Base-by-base conservation (phyloP, 2,113 vertebrate genomes). In the Sinocyclocheilus grahami region DNA sequence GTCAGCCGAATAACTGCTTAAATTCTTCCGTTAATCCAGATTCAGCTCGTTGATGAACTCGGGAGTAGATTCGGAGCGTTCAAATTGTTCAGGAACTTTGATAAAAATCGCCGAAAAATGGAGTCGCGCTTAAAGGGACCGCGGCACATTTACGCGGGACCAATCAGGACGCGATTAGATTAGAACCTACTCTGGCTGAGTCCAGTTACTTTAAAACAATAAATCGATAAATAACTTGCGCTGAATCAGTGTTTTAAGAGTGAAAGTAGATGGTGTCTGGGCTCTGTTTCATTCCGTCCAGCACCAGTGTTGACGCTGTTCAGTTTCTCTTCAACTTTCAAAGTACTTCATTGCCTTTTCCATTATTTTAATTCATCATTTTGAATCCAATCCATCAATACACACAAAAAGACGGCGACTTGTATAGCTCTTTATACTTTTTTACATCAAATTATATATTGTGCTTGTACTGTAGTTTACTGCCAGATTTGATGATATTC, bases 111-210 rank as follows among this genome's bases (percentile, higher is more conserved):
- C 39, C 0, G 11, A 48, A 53, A 82, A 33, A 82, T 82, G 63
- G 80, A 69, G 80, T 67, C 39, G 4, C 76, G 14, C 7, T 82
- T 82, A 82, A 82, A 82, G 80, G 80, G 65, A n/a, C 80, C 80
- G 63, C 80, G 0, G 3, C 42, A 33, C 63, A 33, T 53, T 82
- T 22, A 69, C n/a, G 22, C 42, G 12, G 12, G 4, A 0, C 33
- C 27, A 22, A 62, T 2, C 33, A 16, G 14, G 16, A 80, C 58
- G 22, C 9, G 9, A 72, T 1, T 42, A 6, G 22, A 24, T 14
- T 14, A 14, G 20, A 75, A 11, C 69, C 67, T 30, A 16, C 13
- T 33, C 0, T 67, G 0, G 27, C 2, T 71, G 33, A 72, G 9
- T 8, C 11, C 4, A 12, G 69, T 1, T 42, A 6, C 13, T 16